A percentile compares a stretch with the other conserved stretches of the same genome.
These are phyloP conservation scores for Myrmecobius fasciatus DNA, from an alignment of 2,113 vertebrate genomes.

Conservation along the genomic window DNA sequence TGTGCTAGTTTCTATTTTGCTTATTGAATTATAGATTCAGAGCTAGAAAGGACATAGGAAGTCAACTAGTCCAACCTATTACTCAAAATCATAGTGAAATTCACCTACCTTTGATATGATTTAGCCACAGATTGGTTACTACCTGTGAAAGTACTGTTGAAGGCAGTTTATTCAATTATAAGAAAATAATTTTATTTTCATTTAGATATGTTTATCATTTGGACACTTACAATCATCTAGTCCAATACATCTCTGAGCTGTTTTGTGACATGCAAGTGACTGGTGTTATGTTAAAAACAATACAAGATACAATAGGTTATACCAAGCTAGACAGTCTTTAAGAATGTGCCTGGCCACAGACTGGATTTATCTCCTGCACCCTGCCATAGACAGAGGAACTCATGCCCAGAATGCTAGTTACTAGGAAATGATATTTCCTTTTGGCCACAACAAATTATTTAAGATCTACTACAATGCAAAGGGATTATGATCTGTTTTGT, in stretches of 20 bases:
- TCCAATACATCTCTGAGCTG: background rate
- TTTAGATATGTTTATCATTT: slow-evolving; percentile 29
- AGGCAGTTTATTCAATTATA: background rate
- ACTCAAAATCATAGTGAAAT: background rate
- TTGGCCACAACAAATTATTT: background rate
- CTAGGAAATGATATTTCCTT: background rate
- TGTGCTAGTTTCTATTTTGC: background rate
- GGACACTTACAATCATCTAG: slow-evolving; percentile 16
- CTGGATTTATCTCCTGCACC: background rate
- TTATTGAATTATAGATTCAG: background rate
- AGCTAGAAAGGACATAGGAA: background rate
- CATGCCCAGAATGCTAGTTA: background rate
- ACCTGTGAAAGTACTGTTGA: background rate
- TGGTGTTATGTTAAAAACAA: background rate
- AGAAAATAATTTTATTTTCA: slow-evolving; percentile 17
- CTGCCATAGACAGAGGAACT: background rate
- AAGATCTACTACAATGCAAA: background rate
- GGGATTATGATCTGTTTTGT: background rate
- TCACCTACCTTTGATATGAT: background rate
- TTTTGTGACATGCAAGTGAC: background rate
- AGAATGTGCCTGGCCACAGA: background rate
- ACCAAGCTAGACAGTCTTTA: background rate
- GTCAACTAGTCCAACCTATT: background rate
- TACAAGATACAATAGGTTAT: background rate
- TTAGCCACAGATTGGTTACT: background rate